Conservation (phyloP, 1,140 invertebrate species). For the Paramacrobiotus metropolitanus region DNA sequence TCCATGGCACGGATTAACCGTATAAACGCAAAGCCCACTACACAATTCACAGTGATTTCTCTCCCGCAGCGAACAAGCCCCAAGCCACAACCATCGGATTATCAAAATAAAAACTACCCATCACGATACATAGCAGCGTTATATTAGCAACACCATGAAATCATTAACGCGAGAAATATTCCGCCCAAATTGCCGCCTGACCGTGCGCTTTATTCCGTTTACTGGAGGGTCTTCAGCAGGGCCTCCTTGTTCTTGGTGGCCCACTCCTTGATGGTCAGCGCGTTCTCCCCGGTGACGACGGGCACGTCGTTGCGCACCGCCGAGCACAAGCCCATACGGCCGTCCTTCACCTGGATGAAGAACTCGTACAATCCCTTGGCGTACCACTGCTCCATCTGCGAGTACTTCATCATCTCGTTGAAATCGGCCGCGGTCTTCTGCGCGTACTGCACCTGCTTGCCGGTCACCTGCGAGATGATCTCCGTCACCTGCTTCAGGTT, state of each 20-base stretch:
- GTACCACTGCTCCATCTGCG: neutral
- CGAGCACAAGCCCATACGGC: neutral
- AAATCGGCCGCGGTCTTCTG: neutral
- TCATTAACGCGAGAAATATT: too few species aligned
- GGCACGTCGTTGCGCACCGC: neutral
- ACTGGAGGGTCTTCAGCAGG: neutral
- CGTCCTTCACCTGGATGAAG: neutral
- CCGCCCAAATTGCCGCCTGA: too few species aligned
- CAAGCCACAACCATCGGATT: too few species aligned
- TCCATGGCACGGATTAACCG: too few species aligned
- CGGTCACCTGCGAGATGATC: neutral
- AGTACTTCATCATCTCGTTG: neutral
- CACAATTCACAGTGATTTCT: too few species aligned
- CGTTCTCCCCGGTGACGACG: neutral
- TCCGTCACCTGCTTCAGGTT: neutral
- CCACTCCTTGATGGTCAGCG: neutral
- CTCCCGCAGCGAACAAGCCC: too few species aligned
- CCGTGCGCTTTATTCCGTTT: too few species aligned
- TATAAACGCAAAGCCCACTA: too few species aligned
- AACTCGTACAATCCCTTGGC: neutral
- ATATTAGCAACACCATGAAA: too few species aligned
- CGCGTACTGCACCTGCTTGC: neutral
- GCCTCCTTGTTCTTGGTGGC: neutral
- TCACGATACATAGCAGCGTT: too few species aligned
- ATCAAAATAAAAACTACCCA: too few species aligned